These are phyloP conservation scores for Drosophila planitibia DNA, from an alignment of 2,888 invertebrate species.

Conservation along the genomic window DNA sequence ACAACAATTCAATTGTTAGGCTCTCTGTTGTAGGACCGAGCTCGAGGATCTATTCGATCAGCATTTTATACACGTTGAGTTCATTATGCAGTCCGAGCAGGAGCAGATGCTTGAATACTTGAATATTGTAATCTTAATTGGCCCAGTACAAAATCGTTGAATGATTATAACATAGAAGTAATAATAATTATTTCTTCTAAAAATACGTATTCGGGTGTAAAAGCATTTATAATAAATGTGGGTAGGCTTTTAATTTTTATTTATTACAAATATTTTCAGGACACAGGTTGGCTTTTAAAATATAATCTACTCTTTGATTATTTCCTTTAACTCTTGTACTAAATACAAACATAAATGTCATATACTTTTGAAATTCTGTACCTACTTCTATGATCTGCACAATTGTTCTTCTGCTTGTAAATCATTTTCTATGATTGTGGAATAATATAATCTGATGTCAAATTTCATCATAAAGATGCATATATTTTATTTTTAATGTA, in stretches of 20 bases:
- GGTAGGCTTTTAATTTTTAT: neutral
- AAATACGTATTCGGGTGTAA: neutral
- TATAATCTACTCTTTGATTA: neutral
- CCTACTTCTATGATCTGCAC: neutral
- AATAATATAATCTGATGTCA: neutral
- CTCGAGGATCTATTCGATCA: slow-evolving; percentile 54
- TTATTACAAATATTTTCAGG: neutral
- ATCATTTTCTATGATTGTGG: neutral
- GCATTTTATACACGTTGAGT: slow-evolving; percentile 52
- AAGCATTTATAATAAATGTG: neutral
- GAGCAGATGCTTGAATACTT: slow-evolving; percentile 30
- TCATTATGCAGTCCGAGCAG: slow-evolving; percentile 55
- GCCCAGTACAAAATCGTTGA: neutral
- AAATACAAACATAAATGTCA: neutral
- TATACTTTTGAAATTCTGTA: neutral
- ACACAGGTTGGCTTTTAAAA: neutral
- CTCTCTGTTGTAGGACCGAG: slow-evolving; percentile 44
- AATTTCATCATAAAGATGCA: neutral
- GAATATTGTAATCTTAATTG: slow-evolving; percentile 1
- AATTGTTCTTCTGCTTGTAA: neutral
- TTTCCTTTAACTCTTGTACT: neutral
- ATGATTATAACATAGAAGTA: neutral
- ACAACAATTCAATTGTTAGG: slow-evolving; percentile 57
- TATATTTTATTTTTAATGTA: neutral
- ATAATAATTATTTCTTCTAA: neutral